Evolutionary conservation across 2,888 invertebrate genomes (phyloP).

Genomic region (Hetaerina titia): DNA sequence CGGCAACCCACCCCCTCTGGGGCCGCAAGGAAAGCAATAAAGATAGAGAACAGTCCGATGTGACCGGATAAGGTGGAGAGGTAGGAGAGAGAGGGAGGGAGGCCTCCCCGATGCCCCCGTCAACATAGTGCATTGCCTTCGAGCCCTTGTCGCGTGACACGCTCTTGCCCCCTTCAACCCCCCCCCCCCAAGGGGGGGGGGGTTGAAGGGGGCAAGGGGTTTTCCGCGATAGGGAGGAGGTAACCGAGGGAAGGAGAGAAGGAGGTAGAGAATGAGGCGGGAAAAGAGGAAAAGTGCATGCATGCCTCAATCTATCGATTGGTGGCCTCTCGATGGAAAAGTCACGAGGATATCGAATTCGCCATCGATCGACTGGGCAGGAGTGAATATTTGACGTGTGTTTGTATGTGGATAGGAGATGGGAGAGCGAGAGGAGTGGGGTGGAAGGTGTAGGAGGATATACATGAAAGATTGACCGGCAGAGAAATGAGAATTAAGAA

Average conservation of each 20-base stretch:
- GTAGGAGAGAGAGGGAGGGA: neutral
- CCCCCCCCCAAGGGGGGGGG: neutral
- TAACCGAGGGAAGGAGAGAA: too few species aligned
- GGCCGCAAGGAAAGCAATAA: neutral
- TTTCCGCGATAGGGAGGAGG: too few species aligned
- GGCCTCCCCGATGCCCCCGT: neutral
- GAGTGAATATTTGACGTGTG: conserved; percentile 12
- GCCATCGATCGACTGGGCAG: neutral
- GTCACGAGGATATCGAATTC: conserved; percentile 10
- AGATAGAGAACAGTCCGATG: conserved; percentile 7
- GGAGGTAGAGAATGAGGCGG: neutral
- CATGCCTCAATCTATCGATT: conserved; percentile 33
- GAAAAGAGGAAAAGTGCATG: neutral
- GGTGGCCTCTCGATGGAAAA: neutral
- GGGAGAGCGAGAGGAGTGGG: neutral
- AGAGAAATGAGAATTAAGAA: too few species aligned
- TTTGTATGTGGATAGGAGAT: neutral
- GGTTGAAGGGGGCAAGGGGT: neutral
- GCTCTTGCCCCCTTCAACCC: neutral
- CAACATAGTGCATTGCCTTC: neutral
- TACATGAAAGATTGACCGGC: too few species aligned
- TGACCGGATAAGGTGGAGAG: neutral
- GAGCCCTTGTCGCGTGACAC: neutral
- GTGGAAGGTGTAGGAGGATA: too few species aligned
- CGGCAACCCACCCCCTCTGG: neutral